Conservation (phyloP, 2,797 vertebrate genomes). For the Sebastes nivosus region DNA sequence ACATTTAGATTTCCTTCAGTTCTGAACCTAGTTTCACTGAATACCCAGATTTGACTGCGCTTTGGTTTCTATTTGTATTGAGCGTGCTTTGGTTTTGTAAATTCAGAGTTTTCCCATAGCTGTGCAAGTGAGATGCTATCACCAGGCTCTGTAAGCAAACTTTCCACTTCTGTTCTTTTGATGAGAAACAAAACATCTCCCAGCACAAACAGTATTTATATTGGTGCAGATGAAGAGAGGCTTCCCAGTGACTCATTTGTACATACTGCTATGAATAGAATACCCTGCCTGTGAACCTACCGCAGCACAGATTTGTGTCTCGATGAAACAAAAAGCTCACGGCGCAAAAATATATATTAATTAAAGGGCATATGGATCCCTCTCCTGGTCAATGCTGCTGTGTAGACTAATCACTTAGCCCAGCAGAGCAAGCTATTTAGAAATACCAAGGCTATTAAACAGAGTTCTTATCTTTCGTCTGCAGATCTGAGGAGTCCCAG, state of each 20-base stretch:
- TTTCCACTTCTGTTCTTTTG: slow-evolving; percentile 44
- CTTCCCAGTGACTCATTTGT: slow-evolving; percentile 54
- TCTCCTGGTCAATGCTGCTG: slow-evolving; percentile 37
- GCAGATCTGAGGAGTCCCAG: slow-evolving; percentile 43
- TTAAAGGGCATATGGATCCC: slow-evolving; percentile 43
- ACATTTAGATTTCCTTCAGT: slow-evolving; percentile 1
- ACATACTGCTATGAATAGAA: slow-evolving; percentile 62
- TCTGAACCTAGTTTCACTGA: slow-evolving; percentile 18
- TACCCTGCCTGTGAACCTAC: slow-evolving; percentile 55
- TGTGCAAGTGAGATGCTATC: slow-evolving; percentile 37
- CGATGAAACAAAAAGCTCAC: slow-evolving; percentile 46
- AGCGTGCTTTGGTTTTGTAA: slow-evolving; percentile 25
- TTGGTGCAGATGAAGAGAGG: slow-evolving; percentile 45
- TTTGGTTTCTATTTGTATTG: slow-evolving; percentile 4
- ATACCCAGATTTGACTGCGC: background rate
- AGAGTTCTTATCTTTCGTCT: slow-evolving; percentile 48
- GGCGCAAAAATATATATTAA: slow-evolving; percentile 40
- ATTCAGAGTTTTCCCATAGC: slow-evolving; percentile 30
- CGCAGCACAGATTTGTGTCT: slow-evolving; percentile 39
- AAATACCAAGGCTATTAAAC: slow-evolving; percentile 36
- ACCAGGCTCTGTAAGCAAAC: slow-evolving; percentile 20
- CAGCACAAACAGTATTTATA: slow-evolving; percentile 49
- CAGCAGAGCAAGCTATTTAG: slow-evolving; percentile 39
- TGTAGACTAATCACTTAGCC: slow-evolving; percentile 45
- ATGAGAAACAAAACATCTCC: slow-evolving; percentile 53